A percentile compares a stretch with the other conserved stretches of the same genome.
These are phyloP conservation scores for Drosophila antonietae DNA, from an alignment of 2,888 invertebrate species.

Conservation along the genomic window DNA sequence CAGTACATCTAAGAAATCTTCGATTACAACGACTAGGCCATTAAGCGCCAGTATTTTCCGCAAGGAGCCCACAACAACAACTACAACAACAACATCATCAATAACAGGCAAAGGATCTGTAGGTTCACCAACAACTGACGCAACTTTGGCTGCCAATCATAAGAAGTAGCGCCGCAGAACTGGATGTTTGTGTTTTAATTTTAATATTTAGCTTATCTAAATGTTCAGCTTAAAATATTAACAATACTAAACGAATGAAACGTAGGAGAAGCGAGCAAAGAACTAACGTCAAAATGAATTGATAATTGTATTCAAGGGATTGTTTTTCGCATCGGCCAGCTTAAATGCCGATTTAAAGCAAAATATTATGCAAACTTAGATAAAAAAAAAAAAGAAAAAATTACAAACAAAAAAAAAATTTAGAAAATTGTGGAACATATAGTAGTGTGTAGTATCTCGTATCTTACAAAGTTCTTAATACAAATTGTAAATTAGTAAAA, in stretches of 20 bases:
- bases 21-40: slow-evolving; percentile 64
- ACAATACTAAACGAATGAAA: slow-evolving; percentile 10
- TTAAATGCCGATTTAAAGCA: slow-evolving; percentile 44
- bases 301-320: slow-evolving; percentile 43
- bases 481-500: slow-evolving; percentile 60
- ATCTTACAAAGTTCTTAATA: slow-evolving; percentile 52
- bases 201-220: slow-evolving; percentile 58
- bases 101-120: slow-evolving; percentile 9
- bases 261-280: slow-evolving; percentile 6
- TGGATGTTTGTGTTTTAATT: slow-evolving; percentile 69
- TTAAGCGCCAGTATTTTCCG: slow-evolving; percentile 42
- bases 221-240: slow-evolving; percentile 46
- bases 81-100: slow-evolving; percentile 23
- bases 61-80: slow-evolving; percentile 40
- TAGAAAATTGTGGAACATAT: slow-evolving; percentile 65
- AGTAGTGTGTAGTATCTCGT: slow-evolving; percentile 59
- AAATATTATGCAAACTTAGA: slow-evolving; percentile 53
- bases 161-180: slow-evolving; percentile 66
- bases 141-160: slow-evolving; percentile 57
- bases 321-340: slow-evolving; percentile 45
- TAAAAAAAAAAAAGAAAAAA: slow-evolving; percentile 10
- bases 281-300: slow-evolving; percentile 48
- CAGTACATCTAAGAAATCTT: slow-evolving; percentile 42
- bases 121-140: slow-evolving; percentile 26
- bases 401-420: slow-evolving; percentile 39